Percentiles rank a stretch among this genome's conserved stretches.
phyloP scores from a whole-genome alignment of 2,888 invertebrate genomes.

The Aporophyla nigra region DNA sequence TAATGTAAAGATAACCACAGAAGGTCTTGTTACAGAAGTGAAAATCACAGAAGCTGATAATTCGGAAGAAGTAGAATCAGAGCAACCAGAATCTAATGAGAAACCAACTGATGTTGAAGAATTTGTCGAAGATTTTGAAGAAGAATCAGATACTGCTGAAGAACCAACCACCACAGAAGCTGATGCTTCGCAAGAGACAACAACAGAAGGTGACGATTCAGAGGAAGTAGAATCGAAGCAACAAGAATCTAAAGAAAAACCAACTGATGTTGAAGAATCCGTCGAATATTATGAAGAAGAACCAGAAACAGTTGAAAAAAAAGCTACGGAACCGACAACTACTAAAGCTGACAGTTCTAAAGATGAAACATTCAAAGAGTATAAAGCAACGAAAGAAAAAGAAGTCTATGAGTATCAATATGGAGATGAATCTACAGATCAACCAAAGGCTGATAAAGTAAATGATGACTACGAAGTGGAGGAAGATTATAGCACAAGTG shows the following conservation, averaged over 20 bases:
- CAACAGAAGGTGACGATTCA: neutral
- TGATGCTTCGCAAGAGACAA: neutral
- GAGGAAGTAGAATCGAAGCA: neutral
- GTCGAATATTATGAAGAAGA: neutral
- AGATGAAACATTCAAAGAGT: neutral
- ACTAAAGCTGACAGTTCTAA: neutral
- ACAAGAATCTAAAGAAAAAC: neutral
- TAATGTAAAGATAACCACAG: neutral
- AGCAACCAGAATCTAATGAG: neutral
- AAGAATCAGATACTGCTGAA: neutral
- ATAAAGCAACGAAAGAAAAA: neutral
- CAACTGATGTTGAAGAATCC: neutral
- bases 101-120: neutral
- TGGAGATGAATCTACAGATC: neutral
- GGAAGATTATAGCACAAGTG: neutral
- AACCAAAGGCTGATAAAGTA: neutral
- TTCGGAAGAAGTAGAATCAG: neutral
- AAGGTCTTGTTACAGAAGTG: neutral
- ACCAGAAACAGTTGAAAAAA: neutral
- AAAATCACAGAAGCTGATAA: neutral
- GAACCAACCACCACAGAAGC: neutral
- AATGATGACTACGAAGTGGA: neutral
- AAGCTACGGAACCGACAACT: neutral
- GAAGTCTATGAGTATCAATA: neutral
- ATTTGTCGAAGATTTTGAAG: neutral